These are phyloP conservation scores for Porites australiensis DNA, from an alignment of 64 coral and sea anemone genomes.

Conservation along the genomic window DNA sequence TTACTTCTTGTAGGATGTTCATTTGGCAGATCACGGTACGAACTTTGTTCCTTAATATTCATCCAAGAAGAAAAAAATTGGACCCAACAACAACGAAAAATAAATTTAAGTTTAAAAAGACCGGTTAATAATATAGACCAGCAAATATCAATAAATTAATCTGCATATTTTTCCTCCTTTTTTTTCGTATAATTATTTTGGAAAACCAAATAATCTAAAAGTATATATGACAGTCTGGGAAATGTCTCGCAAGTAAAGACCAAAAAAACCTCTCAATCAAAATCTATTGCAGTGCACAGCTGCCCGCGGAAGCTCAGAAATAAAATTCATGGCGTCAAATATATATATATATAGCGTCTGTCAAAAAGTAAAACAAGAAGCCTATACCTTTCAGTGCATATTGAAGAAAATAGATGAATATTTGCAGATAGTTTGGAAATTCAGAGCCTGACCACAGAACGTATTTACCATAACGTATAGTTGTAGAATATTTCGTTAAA, in stretches of 20 bases:
- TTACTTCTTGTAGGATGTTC: neutral
- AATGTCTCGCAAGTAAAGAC: neutral
- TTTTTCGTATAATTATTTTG: neutral
- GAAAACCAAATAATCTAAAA: neutral
- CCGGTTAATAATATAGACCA: neutral
- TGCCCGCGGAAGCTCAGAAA: neutral
- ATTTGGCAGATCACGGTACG: neutral
- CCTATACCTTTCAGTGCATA: too few relatives aligned
- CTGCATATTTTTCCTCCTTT: neutral
- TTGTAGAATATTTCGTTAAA: too few relatives aligned
- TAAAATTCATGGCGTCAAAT: too few relatives aligned
- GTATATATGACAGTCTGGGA: neutral
- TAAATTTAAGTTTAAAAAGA: too few relatives aligned
- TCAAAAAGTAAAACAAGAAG: too few relatives aligned
- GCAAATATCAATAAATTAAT: neutral
- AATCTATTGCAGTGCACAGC: neutral
- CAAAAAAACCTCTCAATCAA: neutral
- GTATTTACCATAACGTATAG: too few relatives aligned
- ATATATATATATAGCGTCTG: too few relatives aligned
- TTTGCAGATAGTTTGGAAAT: too few relatives aligned
- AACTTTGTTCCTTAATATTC: neutral
- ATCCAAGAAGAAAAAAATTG: too few relatives aligned
- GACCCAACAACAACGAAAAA: too few relatives aligned
- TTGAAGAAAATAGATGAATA: too few relatives aligned
- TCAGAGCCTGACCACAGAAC: too few relatives aligned